These are phyloP conservation scores for Drosophila mercatorum DNA, from an alignment of 2,888 invertebrate genomes.

Conservation along the genomic window DNA sequence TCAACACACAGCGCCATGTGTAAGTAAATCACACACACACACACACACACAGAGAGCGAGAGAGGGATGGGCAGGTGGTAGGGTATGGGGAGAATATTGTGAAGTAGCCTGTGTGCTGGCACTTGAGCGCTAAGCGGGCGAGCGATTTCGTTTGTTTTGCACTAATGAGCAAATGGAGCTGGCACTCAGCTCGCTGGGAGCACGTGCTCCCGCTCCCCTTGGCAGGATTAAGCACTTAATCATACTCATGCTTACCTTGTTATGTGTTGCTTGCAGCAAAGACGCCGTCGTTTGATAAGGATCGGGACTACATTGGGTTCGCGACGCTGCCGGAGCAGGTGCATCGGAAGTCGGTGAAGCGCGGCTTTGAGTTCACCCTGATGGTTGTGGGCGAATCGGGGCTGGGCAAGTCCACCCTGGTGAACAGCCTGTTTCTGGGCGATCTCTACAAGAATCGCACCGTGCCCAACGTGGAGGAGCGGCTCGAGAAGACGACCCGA, in stretches of 20 bases:
- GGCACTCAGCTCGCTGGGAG: conserved; percentile 27
- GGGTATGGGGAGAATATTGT: background rate
- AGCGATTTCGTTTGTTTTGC: conserved; percentile 63
- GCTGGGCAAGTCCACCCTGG: conserved; percentile 96
- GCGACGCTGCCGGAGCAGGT: conserved; percentile 98
- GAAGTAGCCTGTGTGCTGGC: conserved; percentile 57
- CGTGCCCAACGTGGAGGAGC: conserved; percentile 87
- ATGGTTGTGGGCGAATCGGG: conserved; percentile 98
- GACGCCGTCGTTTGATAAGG: conserved; percentile 85
- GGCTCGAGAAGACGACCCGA: conserved; percentile 89
- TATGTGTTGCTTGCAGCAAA: conserved; percentile 75
- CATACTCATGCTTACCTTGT: background rate
- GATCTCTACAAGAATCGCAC: conserved; percentile 95
- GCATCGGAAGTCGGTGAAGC: conserved; percentile 97
- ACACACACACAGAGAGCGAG: background rate
- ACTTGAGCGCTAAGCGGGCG: conserved; percentile 70
- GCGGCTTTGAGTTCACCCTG: conserved; percentile 97
- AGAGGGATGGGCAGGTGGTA: conserved; percentile 1
- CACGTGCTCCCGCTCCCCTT: conserved; percentile 20
- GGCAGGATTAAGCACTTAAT: conserved; percentile 2
- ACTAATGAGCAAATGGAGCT: conserved; percentile 59
- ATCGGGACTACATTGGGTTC: conserved; percentile 95
- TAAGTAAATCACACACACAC: conserved; percentile 35
- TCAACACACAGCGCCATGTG: conserved; percentile 48
- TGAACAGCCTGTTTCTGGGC: conserved; percentile 96